A percentile compares a stretch with the other conserved stretches of the same genome.
phyloP scores from a whole-genome alignment of 2,113 vertebrate genomes.

The Periophthalmodon schlosseri region DNA sequence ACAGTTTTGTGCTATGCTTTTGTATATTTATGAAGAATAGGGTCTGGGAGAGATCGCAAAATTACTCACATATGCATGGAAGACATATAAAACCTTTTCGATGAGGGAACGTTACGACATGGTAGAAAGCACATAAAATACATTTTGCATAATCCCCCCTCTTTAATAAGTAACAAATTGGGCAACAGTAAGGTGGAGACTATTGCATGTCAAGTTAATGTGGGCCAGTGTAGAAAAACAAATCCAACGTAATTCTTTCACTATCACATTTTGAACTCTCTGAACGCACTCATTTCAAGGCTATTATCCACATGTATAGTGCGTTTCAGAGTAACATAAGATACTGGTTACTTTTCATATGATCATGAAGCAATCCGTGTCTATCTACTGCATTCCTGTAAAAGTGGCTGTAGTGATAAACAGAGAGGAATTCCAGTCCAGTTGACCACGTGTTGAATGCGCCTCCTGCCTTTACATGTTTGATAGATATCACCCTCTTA shows the following conservation, averaged over 20 bases:
- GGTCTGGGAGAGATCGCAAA: too few relatives aligned
- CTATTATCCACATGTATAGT: too few relatives aligned
- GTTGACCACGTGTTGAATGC: constrained; percentile 42
- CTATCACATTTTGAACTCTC: not conserved
- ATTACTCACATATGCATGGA: too few relatives aligned
- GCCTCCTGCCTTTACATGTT: constrained; percentile 52
- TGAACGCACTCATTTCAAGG: not conserved
- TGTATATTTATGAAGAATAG: too few relatives aligned
- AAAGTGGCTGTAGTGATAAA: constrained; percentile 10
- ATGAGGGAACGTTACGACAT: too few relatives aligned
- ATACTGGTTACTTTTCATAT: not conserved
- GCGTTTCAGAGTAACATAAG: not conserved
- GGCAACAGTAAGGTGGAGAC: not conserved
- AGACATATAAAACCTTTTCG: too few relatives aligned
- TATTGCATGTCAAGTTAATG: not conserved
- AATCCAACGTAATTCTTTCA: not conserved
- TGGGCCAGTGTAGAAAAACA: too few relatives aligned
- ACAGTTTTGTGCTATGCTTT: too few relatives aligned
- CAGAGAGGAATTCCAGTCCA: constrained; percentile 34
- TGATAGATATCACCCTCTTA: constrained; percentile 46
- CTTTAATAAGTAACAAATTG: not conserved
- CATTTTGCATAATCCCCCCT: too few relatives aligned
- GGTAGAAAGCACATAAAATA: too few relatives aligned
- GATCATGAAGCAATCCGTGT: not conserved
- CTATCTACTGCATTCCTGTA: not conserved